Base-by-base conservation (phyloP, 2,888 invertebrate species). In the Archips xylosteana region DNA sequence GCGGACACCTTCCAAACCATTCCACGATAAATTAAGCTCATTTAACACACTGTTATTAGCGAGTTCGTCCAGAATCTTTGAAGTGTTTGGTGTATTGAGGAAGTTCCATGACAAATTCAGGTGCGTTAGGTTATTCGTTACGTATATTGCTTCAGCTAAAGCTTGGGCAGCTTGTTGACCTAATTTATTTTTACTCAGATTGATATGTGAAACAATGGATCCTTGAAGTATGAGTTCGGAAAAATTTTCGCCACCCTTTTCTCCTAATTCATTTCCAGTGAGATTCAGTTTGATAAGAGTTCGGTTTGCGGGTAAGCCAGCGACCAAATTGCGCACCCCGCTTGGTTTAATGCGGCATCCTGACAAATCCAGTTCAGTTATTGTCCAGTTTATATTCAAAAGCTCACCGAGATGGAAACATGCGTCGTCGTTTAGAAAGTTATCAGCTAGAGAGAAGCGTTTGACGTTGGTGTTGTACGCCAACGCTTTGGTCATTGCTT, bases 91-190 rank as follows among this genome's bases (percentile, higher is more conserved):
- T 23, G 74, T 54, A 57, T 83, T 78, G 70, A 76, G 79, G 3
- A 87, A 82, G 47, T 89, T 89, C 80, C 81, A 80, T 2, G 88
- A 88, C 39, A 88, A 77, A 75, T 89, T 81, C 13, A 88, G 68
- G 72, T 83, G 78, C 10, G 82, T 85, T 2, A 88, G 72, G 57
- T 64, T 78, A 66, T 87, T 83, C 3, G 76, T 77, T 64, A 73
- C 79, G 47, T 80, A 81, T 4, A 85, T 78, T 32, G 81, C 82
- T 65, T 85, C 83, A 6, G 81, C 71, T 0, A 89, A 71, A 15
- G 81, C 83, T 0, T 75, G 3, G 9, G 85, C 85, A 1, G 84
- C 76, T 3, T 70, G 34, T 60, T 70, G 75, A 3, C 82, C 81
- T 15, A 89, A 73, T 8, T 81, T 71, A 65, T 89, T 88, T n/a